Conservation (phyloP, 2,888 invertebrate species). For the Oscheius sp. region DNA sequence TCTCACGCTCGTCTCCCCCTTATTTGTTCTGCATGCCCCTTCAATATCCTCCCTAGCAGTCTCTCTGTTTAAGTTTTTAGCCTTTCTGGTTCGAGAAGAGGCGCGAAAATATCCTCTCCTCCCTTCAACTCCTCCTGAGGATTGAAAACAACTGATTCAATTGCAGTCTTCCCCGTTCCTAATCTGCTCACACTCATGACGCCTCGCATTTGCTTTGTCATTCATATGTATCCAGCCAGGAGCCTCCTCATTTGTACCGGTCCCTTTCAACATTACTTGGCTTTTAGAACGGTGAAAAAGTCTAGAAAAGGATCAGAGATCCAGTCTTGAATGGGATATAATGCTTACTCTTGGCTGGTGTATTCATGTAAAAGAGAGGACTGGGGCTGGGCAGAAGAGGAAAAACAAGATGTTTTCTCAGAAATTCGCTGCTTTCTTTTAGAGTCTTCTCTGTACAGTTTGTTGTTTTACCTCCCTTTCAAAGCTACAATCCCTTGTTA, state of each 20-base stretch:
- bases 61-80: neutral
- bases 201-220: neutral
- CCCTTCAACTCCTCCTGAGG: neutral
- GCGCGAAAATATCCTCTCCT: neutral
- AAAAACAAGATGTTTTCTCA: too few species aligned
- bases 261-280: neutral
- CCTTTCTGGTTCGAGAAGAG: neutral
- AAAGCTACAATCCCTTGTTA: too few species aligned
- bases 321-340: too few species aligned
- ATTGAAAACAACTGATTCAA: slow-evolving; percentile 1
- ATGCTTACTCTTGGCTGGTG: too few species aligned
- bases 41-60: neutral
- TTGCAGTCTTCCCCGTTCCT: slow-evolving; percentile 3
- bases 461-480: too few species aligned
- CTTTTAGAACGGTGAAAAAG: neutral
- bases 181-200: neutral
- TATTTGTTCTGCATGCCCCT: neutral
- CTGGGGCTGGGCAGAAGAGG: too few species aligned
- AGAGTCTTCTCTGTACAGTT: too few species aligned
- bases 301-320: too few species aligned
- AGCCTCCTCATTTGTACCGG: too few species aligned
- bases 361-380: too few species aligned
- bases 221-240: neutral
- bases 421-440: too few species aligned
- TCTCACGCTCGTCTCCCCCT: neutral